These are phyloP conservation scores for Sycophila texana DNA, from an alignment of 2,888 invertebrate species.

Conservation along the genomic window DNA sequence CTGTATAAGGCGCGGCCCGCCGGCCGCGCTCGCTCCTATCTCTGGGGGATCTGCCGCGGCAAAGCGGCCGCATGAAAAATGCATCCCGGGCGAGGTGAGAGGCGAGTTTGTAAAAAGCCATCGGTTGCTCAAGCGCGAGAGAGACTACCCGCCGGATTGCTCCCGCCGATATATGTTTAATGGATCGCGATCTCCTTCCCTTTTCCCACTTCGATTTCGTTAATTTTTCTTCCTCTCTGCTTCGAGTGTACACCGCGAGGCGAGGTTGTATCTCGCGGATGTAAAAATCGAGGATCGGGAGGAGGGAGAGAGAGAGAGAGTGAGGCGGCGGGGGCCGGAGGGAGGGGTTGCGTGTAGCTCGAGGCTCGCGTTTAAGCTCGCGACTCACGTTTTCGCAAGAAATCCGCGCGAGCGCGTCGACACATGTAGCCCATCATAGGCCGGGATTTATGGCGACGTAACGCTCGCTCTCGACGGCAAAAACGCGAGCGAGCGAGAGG, in stretches of 20 bases:
- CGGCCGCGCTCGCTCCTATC: not conserved
- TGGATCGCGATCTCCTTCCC: not conserved
- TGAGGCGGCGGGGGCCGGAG: not conserved
- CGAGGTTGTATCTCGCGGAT: slow-evolving; percentile 15
- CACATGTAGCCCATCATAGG: slow-evolving; percentile 75
- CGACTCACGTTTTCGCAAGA: slow-evolving; percentile 74
- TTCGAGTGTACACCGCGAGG: not conserved
- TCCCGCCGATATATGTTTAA: too few species aligned
- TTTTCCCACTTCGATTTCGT: not conserved
- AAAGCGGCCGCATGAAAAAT: slow-evolving; percentile 28
- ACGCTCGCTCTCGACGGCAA: slow-evolving; percentile 17
- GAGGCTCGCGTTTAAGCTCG: slow-evolving; percentile 64
- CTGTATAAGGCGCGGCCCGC: slow-evolving; percentile 18
- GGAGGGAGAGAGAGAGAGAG: not conserved
- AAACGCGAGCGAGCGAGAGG: slow-evolving; percentile 19
- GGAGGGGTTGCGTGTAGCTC: slow-evolving; percentile 17
- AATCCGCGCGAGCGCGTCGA: slow-evolving; percentile 73
- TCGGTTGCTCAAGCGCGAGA: slow-evolving; percentile 23
- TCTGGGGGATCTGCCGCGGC: slow-evolving; percentile 13
- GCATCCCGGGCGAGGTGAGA: slow-evolving; percentile 32
- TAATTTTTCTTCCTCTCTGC: not conserved
- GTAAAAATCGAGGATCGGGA: slow-evolving; percentile 32
- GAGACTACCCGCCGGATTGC: too few species aligned
- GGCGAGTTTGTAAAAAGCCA: slow-evolving; percentile 32
- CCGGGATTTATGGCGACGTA: slow-evolving; percentile 69